Base-by-base conservation (phyloP, 2,888 invertebrate genomes). In the Calliscelio sp. region DNA sequence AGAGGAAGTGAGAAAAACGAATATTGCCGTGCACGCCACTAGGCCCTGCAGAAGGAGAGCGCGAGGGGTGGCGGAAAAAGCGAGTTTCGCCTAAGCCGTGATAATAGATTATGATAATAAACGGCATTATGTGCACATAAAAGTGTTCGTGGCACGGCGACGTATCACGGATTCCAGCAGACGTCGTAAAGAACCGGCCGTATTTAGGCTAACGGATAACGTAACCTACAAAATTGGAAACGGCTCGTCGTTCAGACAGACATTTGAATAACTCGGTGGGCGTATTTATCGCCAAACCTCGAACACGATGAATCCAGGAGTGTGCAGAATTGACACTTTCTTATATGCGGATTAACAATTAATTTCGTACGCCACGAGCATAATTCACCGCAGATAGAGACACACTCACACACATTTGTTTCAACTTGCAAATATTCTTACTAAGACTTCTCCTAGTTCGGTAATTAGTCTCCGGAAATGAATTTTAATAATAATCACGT, bases 81-180 rank as follows among this genome's bases (percentile, higher is more conserved):
- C 66, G 80, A 86, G 85, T 87, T 87, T 87, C 86, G 78, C 85
- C 87, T 88, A 89, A 91, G 90, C 88, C 86, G 87, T 84, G 90
- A 91, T 91, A 92, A 90, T 91, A 90, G 91, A 92, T 92, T 91
- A 91, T 90, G 91, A 92, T 91, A 91, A 91, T 91, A 90, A 90
- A 91, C 87, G 89, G 90, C 88, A 90, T 91, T 92, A 89, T 90
- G 90, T 85, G 88, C 87, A 88, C 89, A 89, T 90, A 90, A 91
- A 84, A 73, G 66, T 53, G 44, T 55, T 44, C 25, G 35, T 65
- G 18, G 38, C 44, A 41, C 68, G 65, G 25, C 80, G 63, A 74
- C 74, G 79, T 74, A 85, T 78, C 79, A 28, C 57, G 63, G 81
- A 80, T 57, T 81, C 75, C 55, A 41, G 46, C 61, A 32, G 55